Evolutionary conservation across 2,888 invertebrate species (phyloP).

Genomic region (Ditula angustiorana): DNA sequence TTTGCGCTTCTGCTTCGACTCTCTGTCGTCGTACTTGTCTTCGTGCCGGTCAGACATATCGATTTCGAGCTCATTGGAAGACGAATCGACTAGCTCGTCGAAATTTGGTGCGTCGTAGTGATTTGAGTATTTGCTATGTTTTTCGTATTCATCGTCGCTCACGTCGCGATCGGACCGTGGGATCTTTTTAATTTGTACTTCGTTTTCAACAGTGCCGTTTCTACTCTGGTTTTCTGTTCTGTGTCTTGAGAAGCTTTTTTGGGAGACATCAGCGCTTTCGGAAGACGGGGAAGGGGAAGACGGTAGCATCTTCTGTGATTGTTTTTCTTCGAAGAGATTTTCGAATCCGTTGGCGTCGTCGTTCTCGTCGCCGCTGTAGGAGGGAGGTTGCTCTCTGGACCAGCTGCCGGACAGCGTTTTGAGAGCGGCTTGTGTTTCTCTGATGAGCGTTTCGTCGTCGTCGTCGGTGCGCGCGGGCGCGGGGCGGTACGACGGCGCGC

Average conservation of each 20-base stretch:
- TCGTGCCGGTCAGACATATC: slow-evolving; percentile 90
- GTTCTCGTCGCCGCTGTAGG: slow-evolving; percentile 88
- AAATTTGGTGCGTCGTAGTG: slow-evolving; percentile 91
- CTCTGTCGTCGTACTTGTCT: slow-evolving; percentile 87
- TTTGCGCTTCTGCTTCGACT: slow-evolving; percentile 78
- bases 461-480: slow-evolving; percentile 73
- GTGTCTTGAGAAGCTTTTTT: slow-evolving; percentile 86
- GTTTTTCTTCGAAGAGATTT: slow-evolving; percentile 93
- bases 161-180: slow-evolving; percentile 65
- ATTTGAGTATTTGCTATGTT: slow-evolving; percentile 80
- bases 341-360: slow-evolving; percentile 93
- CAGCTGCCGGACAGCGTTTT: slow-evolving; percentile 95
- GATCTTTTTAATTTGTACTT: slow-evolving; percentile 56
- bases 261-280: slow-evolving; percentile 87
- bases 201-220: slow-evolving; percentile 59
- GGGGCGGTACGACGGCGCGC: slow-evolving; percentile 59
- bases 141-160: slow-evolving; percentile 70
- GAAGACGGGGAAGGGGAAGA: slow-evolving; percentile 87
- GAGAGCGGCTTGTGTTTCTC: slow-evolving; percentile 95
- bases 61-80: slow-evolving; percentile 91
- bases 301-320: slow-evolving; percentile 88
- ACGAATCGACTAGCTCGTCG: slow-evolving; percentile 91
- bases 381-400: slow-evolving; percentile 88
- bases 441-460: slow-evolving; percentile 93
- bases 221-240: slow-evolving; percentile 58